Conservation (phyloP, 1,140 invertebrate species). For the Drosophila prosaltans region DNA sequence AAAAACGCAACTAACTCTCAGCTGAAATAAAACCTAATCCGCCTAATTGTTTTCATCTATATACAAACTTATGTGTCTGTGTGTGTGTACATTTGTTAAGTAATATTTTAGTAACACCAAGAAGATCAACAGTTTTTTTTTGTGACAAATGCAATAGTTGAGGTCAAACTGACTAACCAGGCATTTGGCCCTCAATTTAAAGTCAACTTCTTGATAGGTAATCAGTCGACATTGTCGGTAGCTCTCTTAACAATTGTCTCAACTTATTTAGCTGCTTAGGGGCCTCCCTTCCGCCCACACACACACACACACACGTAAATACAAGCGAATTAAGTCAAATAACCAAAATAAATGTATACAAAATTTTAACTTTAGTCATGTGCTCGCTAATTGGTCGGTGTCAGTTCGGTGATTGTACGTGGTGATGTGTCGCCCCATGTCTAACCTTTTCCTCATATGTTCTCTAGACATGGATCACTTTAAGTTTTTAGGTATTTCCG, state of each 20-base stretch:
- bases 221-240: constrained; percentile 36
- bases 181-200: constrained; percentile 19
- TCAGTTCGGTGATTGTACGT: constrained; percentile 66
- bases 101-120: constrained; percentile 3
- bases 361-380: constrained; percentile 46
- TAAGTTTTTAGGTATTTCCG: constrained; percentile 36
- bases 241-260: constrained; percentile 45
- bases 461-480: not conserved
- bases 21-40: constrained; percentile 41
- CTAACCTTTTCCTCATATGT: constrained; percentile 12
- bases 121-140: constrained; percentile 16
- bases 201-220: constrained; percentile 34
- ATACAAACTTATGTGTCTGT: not conserved
- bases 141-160: constrained; percentile 35
- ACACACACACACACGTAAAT: constrained; percentile 32
- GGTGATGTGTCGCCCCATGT: constrained; percentile 45
- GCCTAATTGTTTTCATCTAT: constrained; percentile 43
- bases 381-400: constrained; percentile 64
- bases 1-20: constrained; percentile 58
- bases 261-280: constrained; percentile 32
- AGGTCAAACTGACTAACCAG: constrained; percentile 30
- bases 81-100: constrained; percentile 5
- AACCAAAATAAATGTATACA: constrained; percentile 29
- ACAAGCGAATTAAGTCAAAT: constrained; percentile 46
- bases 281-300: constrained; percentile 25